phyloP scores from a whole-genome alignment of 1,140 invertebrate genomes.

The Drosophila setifemur region DNA sequence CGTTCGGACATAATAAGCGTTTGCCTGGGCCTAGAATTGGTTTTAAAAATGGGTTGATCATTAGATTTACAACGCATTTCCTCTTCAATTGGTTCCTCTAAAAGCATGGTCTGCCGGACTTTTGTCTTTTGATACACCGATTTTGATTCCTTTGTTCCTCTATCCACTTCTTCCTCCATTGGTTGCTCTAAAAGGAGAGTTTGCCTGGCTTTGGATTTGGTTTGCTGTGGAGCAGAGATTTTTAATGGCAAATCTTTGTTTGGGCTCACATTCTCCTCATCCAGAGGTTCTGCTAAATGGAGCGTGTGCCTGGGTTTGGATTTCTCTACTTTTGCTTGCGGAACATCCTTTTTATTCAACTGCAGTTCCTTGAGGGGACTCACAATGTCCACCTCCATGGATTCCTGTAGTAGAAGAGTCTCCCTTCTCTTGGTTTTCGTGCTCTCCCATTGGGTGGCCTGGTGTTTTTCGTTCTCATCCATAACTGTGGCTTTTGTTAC shows the following conservation, averaged over 20 bases:
- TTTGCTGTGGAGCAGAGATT: background rate
- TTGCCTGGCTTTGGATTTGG: background rate
- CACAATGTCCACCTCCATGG: constrained; percentile 37
- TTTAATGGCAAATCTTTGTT: background rate
- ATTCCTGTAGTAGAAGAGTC: constrained; percentile 29
- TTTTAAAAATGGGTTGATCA: background rate
- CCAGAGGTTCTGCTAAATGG: background rate
- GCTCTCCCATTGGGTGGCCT: background rate
- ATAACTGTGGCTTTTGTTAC: background rate
- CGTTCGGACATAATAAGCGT: background rate
- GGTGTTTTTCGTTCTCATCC: background rate
- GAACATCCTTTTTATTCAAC: background rate
- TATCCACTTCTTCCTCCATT: background rate
- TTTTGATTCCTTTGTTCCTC: background rate
- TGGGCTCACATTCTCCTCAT: background rate
- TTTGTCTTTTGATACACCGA: background rate
- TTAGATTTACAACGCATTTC: too few species aligned
- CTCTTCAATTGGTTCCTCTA: background rate
- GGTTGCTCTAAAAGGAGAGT: constrained; percentile 2
- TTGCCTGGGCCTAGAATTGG: background rate
- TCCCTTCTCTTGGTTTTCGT: constrained; percentile 7
- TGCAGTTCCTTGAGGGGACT: background rate
- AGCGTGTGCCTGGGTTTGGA: constrained; percentile 2
- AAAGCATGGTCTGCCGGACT: background rate
- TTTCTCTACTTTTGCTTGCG: background rate